phyloP scores from a whole-genome alignment of 2,113 vertebrate genomes.

The Daubentonia madagascariensis region DNA sequence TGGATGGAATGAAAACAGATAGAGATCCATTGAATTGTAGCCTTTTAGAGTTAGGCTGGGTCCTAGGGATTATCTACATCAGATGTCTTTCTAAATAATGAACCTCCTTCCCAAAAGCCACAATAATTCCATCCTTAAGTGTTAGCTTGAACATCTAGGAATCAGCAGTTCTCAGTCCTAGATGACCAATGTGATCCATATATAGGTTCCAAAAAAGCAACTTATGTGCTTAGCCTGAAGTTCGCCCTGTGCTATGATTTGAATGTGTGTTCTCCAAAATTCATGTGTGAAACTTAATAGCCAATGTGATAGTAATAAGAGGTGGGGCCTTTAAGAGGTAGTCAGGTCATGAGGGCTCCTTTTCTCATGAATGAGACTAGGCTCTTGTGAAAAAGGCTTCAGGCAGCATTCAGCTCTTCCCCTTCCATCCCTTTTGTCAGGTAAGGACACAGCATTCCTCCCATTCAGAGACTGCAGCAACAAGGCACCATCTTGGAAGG shows the following conservation, averaged over 20 bases:
- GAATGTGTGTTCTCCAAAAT: background rate
- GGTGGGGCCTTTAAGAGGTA: background rate
- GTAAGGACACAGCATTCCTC: background rate
- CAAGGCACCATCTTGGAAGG: background rate
- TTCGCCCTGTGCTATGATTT: background rate
- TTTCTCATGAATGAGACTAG: background rate
- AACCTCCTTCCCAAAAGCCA: background rate
- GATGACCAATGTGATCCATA: background rate
- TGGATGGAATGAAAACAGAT: background rate
- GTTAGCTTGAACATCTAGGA: background rate
- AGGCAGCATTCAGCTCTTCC: background rate
- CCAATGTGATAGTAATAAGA: background rate
- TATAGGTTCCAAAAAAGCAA: background rate
- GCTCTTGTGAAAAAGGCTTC: background rate
- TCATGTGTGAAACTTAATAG: background rate
- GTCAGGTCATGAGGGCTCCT: background rate
- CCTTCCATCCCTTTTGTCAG: background rate
- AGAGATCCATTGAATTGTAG: background rate
- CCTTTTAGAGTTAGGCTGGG: background rate
- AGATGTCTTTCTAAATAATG: background rate
- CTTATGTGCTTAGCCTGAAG: background rate
- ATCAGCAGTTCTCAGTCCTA: background rate
- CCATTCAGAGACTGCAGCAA: background rate
- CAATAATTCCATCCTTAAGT: background rate
- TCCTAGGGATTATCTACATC: background rate